Percentiles rank a stretch among this genome's conserved stretches.
Evolutionary conservation across 2,888 invertebrate species (phyloP).

Genomic region (Perizoma flavofasciatum): DNA sequence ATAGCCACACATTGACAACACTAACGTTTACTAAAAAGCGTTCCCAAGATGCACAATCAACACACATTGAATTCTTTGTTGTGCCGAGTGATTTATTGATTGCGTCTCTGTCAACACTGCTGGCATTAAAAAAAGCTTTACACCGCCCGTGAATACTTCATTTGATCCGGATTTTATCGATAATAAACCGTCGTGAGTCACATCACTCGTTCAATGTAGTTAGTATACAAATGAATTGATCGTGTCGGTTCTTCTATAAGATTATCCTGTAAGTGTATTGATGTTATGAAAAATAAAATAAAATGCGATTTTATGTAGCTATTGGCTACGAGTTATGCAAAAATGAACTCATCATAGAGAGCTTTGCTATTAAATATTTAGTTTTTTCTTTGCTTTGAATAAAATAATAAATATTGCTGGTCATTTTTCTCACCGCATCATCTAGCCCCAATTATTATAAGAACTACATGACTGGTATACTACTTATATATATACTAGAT

Average conservation of each 20-base stretch:
- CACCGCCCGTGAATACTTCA: conserved; percentile 79
- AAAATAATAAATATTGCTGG: too few relatives aligned
- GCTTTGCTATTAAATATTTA: too few relatives aligned
- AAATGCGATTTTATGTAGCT: neutral
- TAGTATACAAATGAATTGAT: conserved; percentile 74
- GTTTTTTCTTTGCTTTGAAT: too few relatives aligned
- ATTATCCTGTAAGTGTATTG: conserved; percentile 1
- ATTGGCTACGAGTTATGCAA: too few relatives aligned
- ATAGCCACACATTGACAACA: conserved; percentile 50
- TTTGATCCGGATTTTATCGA: conserved; percentile 84
- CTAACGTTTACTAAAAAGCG: conserved; percentile 72
- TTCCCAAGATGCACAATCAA: conserved; percentile 81
- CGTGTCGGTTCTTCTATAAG: conserved; percentile 52
- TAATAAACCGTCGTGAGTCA: conserved; percentile 76
- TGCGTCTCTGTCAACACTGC: conserved; percentile 82
- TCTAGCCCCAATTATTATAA: too few relatives aligned
- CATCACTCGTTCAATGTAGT: conserved; percentile 80
- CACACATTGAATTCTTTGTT: conserved; percentile 82
- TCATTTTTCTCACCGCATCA: too few relatives aligned
- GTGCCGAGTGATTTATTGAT: conserved; percentile 82
- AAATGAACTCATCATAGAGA: too few relatives aligned
- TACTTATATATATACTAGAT: too few relatives aligned
- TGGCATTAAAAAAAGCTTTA: conserved; percentile 60
- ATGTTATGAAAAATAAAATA: conserved; percentile 7
- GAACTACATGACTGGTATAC: too few relatives aligned